phyloP scores from a whole-genome alignment of 2,797 vertebrate genomes.

The Enteromius fasciolatus region DNA sequence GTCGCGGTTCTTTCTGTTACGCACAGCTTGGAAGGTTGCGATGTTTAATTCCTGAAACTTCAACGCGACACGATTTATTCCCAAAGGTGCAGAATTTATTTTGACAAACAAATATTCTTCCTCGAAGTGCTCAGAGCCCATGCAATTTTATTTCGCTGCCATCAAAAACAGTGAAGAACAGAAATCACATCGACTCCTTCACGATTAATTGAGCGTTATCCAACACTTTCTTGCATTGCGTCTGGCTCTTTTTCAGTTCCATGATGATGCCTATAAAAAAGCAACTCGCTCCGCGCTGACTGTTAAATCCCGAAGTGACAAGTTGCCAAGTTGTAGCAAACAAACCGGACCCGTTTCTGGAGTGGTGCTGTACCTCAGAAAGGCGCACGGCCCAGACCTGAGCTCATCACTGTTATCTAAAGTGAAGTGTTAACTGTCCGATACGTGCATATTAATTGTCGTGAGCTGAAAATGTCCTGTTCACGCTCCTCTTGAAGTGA shows the following conservation, averaged over 20 bases:
- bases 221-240: conserved; percentile 55
- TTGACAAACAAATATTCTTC: conserved; percentile 63
- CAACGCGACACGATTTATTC: conserved; percentile 52
- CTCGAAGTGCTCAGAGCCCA: conserved; percentile 66
- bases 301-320: conserved; percentile 65
- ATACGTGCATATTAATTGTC: conserved; percentile 72
- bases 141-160: conserved; percentile 68
- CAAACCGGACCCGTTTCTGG: conserved; percentile 26
- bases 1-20: conserved; percentile 42
- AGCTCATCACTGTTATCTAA: conserved; percentile 59
- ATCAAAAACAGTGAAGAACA: conserved; percentile 66
- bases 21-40: conserved; percentile 22
- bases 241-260: conserved; percentile 39
- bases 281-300: conserved; percentile 56
- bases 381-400: conserved; percentile 49
- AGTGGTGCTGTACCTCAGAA: conserved; percentile 25
- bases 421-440: conserved; percentile 65
- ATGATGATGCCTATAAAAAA: conserved; percentile 34
- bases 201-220: conserved; percentile 54
- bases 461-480: conserved; percentile 64
- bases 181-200: conserved; percentile 66
- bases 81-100: conserved; percentile 18
- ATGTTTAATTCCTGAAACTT: conserved; percentile 52
- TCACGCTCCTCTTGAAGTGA: conserved; percentile 69
- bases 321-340: conserved; percentile 64